Percentiles rank a stretch among this genome's conserved stretches.
Evolutionary conservation across 1,140 invertebrate genomes (phyloP).

Genomic region (Bombyx mandarina): DNA sequence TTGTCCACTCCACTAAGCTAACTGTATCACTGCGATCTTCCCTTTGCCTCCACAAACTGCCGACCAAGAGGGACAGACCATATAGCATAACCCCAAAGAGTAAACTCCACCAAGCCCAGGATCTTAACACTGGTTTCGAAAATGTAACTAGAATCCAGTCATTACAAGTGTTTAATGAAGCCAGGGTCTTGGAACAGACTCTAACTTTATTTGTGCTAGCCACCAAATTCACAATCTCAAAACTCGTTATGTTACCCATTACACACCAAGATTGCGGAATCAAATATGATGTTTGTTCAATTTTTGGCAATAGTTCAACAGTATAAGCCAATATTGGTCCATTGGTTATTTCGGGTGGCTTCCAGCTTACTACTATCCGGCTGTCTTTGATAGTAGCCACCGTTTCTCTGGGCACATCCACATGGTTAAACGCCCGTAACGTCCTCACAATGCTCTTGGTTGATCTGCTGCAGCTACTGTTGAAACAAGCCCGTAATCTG

Average conservation of each 20-base stretch:
- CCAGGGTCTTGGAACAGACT: slow-evolving; percentile 42
- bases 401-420: slow-evolving; percentile 33
- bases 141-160: slow-evolving; percentile 24
- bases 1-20: slow-evolving; percentile 22
- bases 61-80: slow-evolving; percentile 23
- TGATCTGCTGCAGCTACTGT: slow-evolving; percentile 34
- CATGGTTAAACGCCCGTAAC: slow-evolving; percentile 24
- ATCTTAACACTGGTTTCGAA: slow-evolving; percentile 9
- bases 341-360: slow-evolving; percentile 39
- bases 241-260: slow-evolving; percentile 21
- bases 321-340: slow-evolving; percentile 45
- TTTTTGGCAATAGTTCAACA: slow-evolving; percentile 38
- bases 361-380: slow-evolving; percentile 39
- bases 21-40: slow-evolving; percentile 20
- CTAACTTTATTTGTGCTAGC: slow-evolving; percentile 36
- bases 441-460: slow-evolving; percentile 41
- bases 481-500: background rate
- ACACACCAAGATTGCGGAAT: slow-evolving; percentile 42
- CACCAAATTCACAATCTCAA: slow-evolving; percentile 23
- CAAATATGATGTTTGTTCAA: slow-evolving; percentile 25
- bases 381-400: slow-evolving; percentile 22
- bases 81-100: slow-evolving; percentile 33
- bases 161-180: slow-evolving; percentile 36
- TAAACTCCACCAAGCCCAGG: slow-evolving; percentile 34
- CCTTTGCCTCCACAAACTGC: slow-evolving; percentile 15